Evolutionary conservation across 2,113 vertebrate genomes (phyloP), one percentile per base, ranked within the genome.

Genomic region (Asarcornis scutulata): DNA sequence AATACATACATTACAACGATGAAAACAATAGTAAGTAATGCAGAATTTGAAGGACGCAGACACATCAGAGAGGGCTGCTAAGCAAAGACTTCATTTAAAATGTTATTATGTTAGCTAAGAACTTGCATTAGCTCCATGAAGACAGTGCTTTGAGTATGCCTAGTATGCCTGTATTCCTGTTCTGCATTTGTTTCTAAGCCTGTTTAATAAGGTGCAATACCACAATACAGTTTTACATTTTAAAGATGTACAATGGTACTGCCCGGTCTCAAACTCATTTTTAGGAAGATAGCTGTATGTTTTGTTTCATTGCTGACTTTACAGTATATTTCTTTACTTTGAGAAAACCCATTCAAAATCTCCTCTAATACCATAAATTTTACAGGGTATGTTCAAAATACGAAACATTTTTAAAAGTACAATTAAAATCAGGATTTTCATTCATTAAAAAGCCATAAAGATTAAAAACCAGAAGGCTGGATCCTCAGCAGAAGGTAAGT

Each of bases 391-490:
- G 31, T 77, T 93, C 27, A 91, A 93, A 93, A 89, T 87, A 89
- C 0, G 5, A 90, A 94, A 66, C 20, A 46, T 72, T 96, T 93
- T 48, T 48, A 36, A 84, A 95, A 94, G 72, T 93, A 50, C 42
- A 59, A 36, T 94, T 93, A 95, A 96, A 95, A 96, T 80, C 31
- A 21, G 77, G 67, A 34, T 7, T 58, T 89, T 46, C 3, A 11
- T 71, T 72, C 84, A 64, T 78, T 94, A 83, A 85, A 97, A 96
- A 80, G 46, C 34, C n/a, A 63, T 67, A 63, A 86, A 95, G 40
- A 60, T 90, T 95, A 80, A 93, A 96, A 91, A 53, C 1, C 17
- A 91, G 66, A 80, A 89, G 86, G 77, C 48, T 80, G 82, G 58
- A 81, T 88, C 80, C 80, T 91, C 73, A 90, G 32, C 4, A 38